Evolutionary conservation across 2,797 vertebrate genomes (phyloP).

Genomic region (Danio jaintianensis): DNA sequence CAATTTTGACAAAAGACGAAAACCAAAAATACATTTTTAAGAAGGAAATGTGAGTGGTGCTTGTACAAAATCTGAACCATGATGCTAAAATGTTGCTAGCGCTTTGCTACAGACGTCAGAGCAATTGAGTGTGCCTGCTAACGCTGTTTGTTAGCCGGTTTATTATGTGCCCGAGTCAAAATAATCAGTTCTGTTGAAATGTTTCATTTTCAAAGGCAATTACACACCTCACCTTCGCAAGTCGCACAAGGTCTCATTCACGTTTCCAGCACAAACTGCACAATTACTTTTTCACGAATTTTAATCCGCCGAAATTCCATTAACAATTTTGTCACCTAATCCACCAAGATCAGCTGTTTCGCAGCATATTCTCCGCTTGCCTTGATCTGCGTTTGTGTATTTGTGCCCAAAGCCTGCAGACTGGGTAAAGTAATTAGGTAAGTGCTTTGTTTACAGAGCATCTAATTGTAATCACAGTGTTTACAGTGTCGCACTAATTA

Average conservation of each 20-base stretch:
- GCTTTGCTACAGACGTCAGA: no score
- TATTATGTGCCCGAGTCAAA: no score
- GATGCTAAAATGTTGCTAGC: no score
- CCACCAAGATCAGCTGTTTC: slow-evolving; percentile 21
- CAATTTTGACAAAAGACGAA: no score
- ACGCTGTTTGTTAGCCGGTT: no score
- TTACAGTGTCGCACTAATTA: slow-evolving; percentile 47
- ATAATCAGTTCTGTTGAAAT: neutral
- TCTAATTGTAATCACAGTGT: slow-evolving; percentile 67
- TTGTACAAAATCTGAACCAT: no score
- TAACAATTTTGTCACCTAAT: neutral
- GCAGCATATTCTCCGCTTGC: neutral
- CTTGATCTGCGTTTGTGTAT: slow-evolving; percentile 1
- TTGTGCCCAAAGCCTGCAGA: slow-evolving; percentile 16
- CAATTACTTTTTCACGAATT: slow-evolving; percentile 5
- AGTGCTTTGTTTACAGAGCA: slow-evolving; percentile 70
- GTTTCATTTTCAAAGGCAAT: neutral
- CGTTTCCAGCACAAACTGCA: neutral
- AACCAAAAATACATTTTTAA: no score
- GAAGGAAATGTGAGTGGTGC: no score
- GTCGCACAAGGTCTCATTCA: neutral
- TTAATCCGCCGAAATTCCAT: neutral
- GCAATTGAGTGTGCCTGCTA: no score
- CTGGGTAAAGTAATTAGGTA: slow-evolving; percentile 67
- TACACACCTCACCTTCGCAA: neutral